phyloP scores from a whole-genome alignment of 2,888 invertebrate genomes.

The Pseudococcus viburni region DNA sequence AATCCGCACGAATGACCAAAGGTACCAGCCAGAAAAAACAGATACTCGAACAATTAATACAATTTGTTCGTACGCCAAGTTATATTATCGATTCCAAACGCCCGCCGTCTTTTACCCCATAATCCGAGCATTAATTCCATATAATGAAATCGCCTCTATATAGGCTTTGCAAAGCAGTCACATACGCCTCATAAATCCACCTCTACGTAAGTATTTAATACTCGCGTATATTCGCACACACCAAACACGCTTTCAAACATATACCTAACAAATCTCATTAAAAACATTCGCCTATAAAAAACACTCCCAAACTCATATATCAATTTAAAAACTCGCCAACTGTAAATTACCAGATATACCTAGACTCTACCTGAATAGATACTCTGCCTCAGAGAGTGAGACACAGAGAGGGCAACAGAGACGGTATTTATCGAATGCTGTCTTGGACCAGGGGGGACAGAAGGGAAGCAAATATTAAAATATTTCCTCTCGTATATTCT shows the following conservation, averaged over 20 bases:
- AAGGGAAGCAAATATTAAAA: conserved; percentile 24
- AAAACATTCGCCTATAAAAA: conserved; percentile 41
- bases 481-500: not conserved
- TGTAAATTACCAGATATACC: not conserved
- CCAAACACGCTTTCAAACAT: conserved; percentile 19
- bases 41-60: not conserved
- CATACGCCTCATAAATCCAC: not conserved
- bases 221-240: not conserved
- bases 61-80: not conserved
- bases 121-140: not conserved
- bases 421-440: not conserved
- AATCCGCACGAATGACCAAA: not conserved
- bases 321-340: conserved; percentile 43
- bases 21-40: not conserved
- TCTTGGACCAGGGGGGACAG: not conserved
- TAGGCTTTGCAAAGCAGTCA: not conserved
- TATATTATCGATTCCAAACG: not conserved
- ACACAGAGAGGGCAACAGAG: not conserved
- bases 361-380: not conserved
- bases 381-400: not conserved
- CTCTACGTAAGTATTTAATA: not conserved
- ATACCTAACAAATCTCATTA: conserved; percentile 31
- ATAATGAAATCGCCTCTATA: not conserved
- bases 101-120: not conserved
- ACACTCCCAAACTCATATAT: conserved; percentile 49